Conservation (phyloP, 2,888 invertebrate species). For the Nipponacmea schrenckii region DNA sequence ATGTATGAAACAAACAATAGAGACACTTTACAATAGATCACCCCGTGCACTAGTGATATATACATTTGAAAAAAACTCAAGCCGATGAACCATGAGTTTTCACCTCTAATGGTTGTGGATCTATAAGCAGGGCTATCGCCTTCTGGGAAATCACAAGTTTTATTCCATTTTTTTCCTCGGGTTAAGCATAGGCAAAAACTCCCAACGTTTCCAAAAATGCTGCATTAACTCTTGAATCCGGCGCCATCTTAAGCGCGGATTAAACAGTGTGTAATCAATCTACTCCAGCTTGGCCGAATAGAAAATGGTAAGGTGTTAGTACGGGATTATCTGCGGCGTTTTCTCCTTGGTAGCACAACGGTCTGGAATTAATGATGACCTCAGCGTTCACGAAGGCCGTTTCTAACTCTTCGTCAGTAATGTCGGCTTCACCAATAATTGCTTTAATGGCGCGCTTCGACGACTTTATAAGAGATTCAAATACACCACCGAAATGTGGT, state of each 20-base stretch:
- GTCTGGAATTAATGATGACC: conserved; percentile 29
- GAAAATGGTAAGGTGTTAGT: conserved; percentile 22
- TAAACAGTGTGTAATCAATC: conserved; percentile 2
- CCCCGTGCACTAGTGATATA: too few relatives aligned
- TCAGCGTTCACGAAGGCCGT: conserved; percentile 36
- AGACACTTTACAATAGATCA: too few relatives aligned
- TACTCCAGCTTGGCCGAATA: conserved; percentile 19
- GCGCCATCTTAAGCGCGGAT: conserved; percentile 24
- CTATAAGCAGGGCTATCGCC: conserved; percentile 31
- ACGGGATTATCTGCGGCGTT: conserved; percentile 4
- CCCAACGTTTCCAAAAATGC: conserved; percentile 36
- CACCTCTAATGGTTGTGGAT: conserved; percentile 23
- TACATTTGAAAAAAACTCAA: too few relatives aligned
- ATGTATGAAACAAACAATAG: too few relatives aligned
- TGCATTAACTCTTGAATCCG: conserved; percentile 30
- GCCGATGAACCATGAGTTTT: too few relatives aligned
- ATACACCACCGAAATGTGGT: conserved; percentile 37
- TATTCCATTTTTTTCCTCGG: conserved; percentile 21
- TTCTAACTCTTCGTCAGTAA: too few relatives aligned
- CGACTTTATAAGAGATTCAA: too few relatives aligned
- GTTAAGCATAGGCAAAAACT: conserved; percentile 24
- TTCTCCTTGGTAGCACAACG: conserved; percentile 1
- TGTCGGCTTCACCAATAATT: conserved; percentile 25
- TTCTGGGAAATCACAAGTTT: conserved; percentile 18
- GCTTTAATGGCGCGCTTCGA: conserved; percentile 35